phyloP scores from a whole-genome alignment of 30 jellyfish, hydroid and myxozoan species.

The Haliclystus octoradiatus region DNA sequence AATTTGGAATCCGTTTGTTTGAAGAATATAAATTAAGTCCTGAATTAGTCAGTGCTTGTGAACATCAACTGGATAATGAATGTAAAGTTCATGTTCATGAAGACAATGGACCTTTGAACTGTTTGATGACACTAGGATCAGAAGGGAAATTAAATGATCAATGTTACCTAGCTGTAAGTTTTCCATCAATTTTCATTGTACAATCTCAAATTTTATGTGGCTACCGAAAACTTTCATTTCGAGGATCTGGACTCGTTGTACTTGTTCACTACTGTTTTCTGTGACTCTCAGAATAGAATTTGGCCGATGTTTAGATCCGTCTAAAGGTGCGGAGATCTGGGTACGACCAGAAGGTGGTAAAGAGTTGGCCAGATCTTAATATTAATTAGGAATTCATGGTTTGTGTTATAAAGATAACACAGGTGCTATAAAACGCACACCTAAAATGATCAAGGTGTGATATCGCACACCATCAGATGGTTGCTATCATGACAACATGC shows the following conservation, averaged over 20 bases:
- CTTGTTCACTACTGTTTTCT: too few relatives aligned
- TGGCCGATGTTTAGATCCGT: too few relatives aligned
- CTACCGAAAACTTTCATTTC: neutral
- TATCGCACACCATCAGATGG: too few relatives aligned
- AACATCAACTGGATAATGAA: slow-evolving; percentile 21
- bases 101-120: slow-evolving; percentile 77
- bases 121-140: slow-evolving; percentile 71
- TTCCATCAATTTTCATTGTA: neutral
- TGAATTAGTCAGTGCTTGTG: slow-evolving; percentile 62
- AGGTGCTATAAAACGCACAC: too few relatives aligned
- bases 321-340: too few relatives aligned
- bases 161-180: slow-evolving; percentile 71
- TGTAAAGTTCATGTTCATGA: slow-evolving; percentile 49
- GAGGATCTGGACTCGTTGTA: neutral
- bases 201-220: neutral
- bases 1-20: slow-evolving; percentile 48
- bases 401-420: too few relatives aligned
- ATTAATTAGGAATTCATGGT: too few relatives aligned
- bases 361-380: too few relatives aligned
- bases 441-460: too few relatives aligned
- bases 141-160: slow-evolving; percentile 10
- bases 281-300: too few relatives aligned
- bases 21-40: slow-evolving; percentile 74
- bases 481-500: too few relatives aligned
- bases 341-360: too few relatives aligned